Evolutionary conservation across 2,888 invertebrate species (phyloP).

Genomic region (Conomelus anceps): DNA sequence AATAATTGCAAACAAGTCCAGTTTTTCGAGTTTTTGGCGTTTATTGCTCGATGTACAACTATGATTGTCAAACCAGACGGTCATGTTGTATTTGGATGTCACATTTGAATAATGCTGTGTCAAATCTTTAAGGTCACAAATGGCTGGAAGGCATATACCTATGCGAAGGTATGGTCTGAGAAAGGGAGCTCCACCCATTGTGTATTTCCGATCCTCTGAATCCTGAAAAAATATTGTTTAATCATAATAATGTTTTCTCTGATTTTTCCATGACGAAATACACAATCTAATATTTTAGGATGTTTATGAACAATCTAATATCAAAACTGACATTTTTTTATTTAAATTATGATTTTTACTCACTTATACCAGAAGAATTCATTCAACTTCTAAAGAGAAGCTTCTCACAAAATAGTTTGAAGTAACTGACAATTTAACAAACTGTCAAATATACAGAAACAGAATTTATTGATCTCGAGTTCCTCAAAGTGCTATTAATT

Average conservation of each 20-base stretch:
- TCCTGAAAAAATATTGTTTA: not conserved
- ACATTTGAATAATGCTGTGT: not conserved
- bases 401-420: too few relatives aligned
- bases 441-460: too few relatives aligned
- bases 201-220: not conserved
- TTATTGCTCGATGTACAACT: not conserved
- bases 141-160: not conserved
- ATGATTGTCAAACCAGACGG: not conserved
- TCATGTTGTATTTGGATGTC: not conserved
- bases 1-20: not conserved
- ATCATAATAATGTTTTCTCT: not conserved
- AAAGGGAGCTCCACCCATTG: not conserved
- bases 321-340: too few relatives aligned
- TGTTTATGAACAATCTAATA: not conserved
- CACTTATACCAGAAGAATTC: too few relatives aligned
- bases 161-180: not conserved
- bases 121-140: not conserved
- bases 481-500: too few relatives aligned
- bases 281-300: not conserved
- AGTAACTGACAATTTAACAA: too few relatives aligned
- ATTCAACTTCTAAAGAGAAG: too few relatives aligned
- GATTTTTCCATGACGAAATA: not conserved
- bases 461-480: too few relatives aligned
- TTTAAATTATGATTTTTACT: too few relatives aligned
- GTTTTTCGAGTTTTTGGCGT: not conserved